Evolutionary conservation across 2,797 vertebrate species (phyloP).

Genomic region (Karalla daura): DNA sequence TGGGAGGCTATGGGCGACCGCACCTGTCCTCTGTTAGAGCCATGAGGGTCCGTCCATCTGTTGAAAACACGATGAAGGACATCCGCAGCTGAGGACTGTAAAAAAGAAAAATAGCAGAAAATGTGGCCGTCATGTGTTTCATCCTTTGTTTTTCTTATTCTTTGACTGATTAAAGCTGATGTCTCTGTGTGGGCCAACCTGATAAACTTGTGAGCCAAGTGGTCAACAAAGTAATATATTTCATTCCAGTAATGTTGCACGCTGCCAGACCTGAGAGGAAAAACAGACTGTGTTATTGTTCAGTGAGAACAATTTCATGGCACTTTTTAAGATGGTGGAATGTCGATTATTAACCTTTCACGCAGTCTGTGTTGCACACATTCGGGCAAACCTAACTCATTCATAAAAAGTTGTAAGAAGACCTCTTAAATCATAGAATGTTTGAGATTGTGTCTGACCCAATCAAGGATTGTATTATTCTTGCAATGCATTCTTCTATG

Average conservation of each 20-base stretch:
- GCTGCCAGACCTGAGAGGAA: constrained; percentile 90
- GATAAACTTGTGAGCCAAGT: constrained; percentile 95
- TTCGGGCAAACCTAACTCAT: background rate
- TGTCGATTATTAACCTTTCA: too few species aligned
- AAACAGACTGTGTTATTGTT: background rate
- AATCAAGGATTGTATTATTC: background rate
- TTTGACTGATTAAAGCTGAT: background rate
- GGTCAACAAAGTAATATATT: constrained; percentile 97
- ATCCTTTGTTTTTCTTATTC: background rate
- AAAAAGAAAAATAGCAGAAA: background rate
- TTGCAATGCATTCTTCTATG: background rate
- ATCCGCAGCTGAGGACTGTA: constrained; percentile 95
- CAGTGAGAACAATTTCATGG: background rate
- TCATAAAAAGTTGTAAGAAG: background rate
- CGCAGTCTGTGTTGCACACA: too few species aligned
- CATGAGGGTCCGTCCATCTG: constrained; percentile 92
- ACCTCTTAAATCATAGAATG: background rate
- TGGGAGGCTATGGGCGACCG: constrained; percentile 23
- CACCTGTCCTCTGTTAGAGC: constrained; percentile 96
- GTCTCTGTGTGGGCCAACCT: constrained; percentile 82
- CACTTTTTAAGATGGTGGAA: background rate
- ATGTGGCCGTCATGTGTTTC: background rate
- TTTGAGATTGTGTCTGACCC: background rate
- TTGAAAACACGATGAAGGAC: constrained; percentile 99
- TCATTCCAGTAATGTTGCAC: constrained; percentile 98